Evolutionary conservation across 2,113 vertebrate species (phyloP).

Genomic region (Pygoscelis adeliae): DNA sequence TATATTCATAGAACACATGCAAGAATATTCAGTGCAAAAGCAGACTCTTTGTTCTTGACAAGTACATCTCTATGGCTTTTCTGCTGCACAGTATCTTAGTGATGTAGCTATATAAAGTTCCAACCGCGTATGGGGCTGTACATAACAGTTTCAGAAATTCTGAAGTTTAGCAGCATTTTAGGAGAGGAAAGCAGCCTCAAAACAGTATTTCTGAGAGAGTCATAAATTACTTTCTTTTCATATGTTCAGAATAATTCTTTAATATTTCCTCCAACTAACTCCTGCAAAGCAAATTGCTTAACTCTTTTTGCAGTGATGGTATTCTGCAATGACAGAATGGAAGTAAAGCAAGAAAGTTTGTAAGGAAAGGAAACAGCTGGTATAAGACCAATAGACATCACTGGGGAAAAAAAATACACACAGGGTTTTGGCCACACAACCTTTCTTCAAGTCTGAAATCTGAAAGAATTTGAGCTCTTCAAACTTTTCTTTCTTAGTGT

Average conservation of each 20-base stretch:
- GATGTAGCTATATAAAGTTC: not conserved
- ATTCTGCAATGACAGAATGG: not conserved
- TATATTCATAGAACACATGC: slow-evolving; percentile 5
- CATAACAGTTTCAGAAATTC: not conserved
- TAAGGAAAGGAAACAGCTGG: not conserved
- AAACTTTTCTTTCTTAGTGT: not conserved
- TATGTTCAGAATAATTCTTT: not conserved
- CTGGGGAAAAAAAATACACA: not conserved
- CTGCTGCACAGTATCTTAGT: not conserved
- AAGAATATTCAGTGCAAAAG: slow-evolving; percentile 1
- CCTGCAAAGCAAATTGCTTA: not conserved
- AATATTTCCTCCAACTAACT: not conserved
- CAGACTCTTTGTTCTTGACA: not conserved
- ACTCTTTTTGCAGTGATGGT: not conserved
- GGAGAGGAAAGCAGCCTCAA: not conserved
- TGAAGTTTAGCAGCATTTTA: not conserved
- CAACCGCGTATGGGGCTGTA: not conserved
- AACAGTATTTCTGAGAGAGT: not conserved
- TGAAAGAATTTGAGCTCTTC: not conserved
- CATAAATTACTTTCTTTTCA: not conserved
- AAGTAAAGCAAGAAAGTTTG: not conserved
- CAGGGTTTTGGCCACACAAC: not conserved
- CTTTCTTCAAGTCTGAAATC: not conserved
- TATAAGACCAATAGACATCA: not conserved
- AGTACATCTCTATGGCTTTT: not conserved